These are phyloP conservation scores for Habrosyne pyritoides DNA, from an alignment of 2,888 invertebrate species.

Conservation along the genomic window DNA sequence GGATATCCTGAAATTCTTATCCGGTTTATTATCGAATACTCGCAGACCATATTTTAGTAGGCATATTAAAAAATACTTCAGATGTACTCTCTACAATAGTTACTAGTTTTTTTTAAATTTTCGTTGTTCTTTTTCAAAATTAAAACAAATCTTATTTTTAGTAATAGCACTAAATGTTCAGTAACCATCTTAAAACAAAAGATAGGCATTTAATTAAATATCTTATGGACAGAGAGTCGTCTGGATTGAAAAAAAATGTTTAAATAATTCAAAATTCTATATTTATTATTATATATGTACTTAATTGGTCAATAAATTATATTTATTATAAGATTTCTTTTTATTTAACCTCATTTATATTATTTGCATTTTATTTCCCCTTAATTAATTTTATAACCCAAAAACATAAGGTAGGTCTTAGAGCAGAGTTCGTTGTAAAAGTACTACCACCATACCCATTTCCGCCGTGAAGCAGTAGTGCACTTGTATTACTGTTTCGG, in stretches of 20 bases:
- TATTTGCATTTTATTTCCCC: conserved; percentile 7
- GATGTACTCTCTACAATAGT: background rate
- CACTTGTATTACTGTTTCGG: too few species aligned
- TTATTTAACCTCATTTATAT: conserved; percentile 17
- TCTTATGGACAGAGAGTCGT: conserved; percentile 12
- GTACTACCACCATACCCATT: too few species aligned
- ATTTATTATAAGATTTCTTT: conserved; percentile 14
- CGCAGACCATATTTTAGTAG: background rate
- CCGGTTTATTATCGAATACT: background rate
- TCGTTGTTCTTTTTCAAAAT: background rate
- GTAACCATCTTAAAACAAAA: too few species aligned
- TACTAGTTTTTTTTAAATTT: background rate
- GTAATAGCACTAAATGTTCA: too few species aligned
- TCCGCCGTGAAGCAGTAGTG: too few species aligned
- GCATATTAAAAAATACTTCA: conserved; percentile 6
- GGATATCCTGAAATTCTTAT: background rate
- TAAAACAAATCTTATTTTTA: too few species aligned
- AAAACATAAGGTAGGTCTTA: too few species aligned
- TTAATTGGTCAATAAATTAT: conserved; percentile 37
- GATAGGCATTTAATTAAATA: too few species aligned
- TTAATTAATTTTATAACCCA: too few species aligned
- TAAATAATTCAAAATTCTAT: conserved; percentile 16
- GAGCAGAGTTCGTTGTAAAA: too few species aligned
- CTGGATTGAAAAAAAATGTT: conserved; percentile 28
- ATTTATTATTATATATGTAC: conserved; percentile 22